Percentiles rank a stretch among this genome's conserved stretches.
Evolutionary conservation across 2,797 vertebrate species (phyloP).

Genomic region (Scolopax rusticola): DNA sequence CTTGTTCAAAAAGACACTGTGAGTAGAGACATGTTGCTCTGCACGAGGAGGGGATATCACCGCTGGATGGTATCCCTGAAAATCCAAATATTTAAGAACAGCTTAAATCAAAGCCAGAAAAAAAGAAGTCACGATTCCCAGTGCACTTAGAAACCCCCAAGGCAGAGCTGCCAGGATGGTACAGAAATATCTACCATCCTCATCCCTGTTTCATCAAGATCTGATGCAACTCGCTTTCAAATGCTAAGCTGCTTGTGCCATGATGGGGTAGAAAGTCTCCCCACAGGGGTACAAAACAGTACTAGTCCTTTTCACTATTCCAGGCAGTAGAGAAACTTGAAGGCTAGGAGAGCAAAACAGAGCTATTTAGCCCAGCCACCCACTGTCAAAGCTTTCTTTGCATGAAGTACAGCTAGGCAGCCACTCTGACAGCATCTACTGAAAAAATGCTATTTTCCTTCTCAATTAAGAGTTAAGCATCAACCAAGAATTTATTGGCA

Average conservation of each 20-base stretch:
- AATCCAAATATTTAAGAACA: background rate
- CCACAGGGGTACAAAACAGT: background rate
- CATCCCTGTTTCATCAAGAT: background rate
- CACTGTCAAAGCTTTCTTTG: background rate
- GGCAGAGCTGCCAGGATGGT: background rate
- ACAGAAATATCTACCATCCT: background rate
- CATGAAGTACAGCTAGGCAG: background rate
- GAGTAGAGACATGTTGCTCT: background rate
- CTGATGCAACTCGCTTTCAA: background rate
- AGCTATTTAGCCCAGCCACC: background rate
- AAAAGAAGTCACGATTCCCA: background rate
- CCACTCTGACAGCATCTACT: background rate
- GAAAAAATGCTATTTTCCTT: background rate
- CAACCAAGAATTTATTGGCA: slow-evolving; percentile 6
- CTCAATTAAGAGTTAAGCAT: slow-evolving; percentile 14
- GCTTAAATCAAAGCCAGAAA: background rate
- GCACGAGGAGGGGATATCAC: background rate
- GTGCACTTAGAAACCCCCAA: background rate
- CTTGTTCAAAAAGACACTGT: background rate
- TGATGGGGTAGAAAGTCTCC: background rate
- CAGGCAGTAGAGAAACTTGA: background rate
- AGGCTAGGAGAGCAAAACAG: background rate
- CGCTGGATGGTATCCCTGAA: background rate
- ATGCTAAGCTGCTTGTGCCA: background rate
- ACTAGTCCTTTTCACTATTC: background rate